Conservation (phyloP, 2,797 vertebrate species). For the Arctocebus calabarensis region DNA sequence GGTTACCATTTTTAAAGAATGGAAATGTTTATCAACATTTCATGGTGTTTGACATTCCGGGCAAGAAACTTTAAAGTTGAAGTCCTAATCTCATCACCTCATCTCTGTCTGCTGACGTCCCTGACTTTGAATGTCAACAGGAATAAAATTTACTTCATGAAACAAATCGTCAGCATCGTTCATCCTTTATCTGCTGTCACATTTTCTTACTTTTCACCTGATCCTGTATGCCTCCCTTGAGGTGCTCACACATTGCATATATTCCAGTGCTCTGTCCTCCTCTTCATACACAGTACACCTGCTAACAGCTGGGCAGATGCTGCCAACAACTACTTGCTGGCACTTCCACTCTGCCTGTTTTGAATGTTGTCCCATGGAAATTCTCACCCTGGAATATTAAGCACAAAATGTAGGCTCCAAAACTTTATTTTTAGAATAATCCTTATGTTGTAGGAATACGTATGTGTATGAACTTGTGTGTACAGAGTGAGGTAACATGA, state of each 20-base stretch:
- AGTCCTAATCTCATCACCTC: slow-evolving; percentile 20
- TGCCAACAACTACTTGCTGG: background rate
- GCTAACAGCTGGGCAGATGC: background rate
- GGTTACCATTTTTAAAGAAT: slow-evolving; percentile 78
- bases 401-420: background rate
- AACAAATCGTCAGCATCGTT: slow-evolving; percentile 7
- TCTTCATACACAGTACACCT: background rate
- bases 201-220: background rate
- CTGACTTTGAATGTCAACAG: slow-evolving; percentile 51
- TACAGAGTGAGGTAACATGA: background rate
- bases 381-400: background rate
- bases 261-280: background rate
- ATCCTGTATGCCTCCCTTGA: background rate
- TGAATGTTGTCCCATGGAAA: background rate
- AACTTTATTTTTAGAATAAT: background rate
- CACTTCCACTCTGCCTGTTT: background rate
- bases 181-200: background rate
- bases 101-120: slow-evolving; percentile 4
- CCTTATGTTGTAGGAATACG: background rate
- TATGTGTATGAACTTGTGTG: background rate
- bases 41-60: background rate
- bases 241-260: background rate
- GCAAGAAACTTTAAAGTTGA: slow-evolving; percentile 68
- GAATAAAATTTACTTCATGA: slow-evolving; percentile 18
- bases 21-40: slow-evolving; percentile 57